A percentile compares a stretch with the other conserved stretches of the same genome.
Conservation (phyloP, 1,140 invertebrate species). For the Hetaerina americana region DNA sequence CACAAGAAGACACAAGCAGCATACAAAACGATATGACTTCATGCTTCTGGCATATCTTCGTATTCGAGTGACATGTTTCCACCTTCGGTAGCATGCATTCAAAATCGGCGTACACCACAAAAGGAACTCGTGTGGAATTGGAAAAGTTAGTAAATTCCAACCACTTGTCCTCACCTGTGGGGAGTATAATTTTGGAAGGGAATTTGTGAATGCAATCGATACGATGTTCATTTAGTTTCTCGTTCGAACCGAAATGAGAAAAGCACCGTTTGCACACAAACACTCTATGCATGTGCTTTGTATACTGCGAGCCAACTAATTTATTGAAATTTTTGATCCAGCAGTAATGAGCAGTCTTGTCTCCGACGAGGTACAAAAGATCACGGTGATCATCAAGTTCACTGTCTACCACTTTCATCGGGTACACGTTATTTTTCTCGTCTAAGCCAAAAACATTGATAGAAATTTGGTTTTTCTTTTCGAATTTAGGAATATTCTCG, state of each 20-base stretch:
- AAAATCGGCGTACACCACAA: neutral
- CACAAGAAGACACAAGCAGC: neutral
- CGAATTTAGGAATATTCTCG: too few species aligned
- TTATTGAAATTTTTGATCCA: neutral
- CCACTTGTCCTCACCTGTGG: neutral
- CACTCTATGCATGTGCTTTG: neutral
- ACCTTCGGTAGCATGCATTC: neutral
- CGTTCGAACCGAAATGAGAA: neutral
- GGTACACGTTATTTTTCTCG: neutral
- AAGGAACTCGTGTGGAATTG: neutral
- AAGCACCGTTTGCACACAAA: neutral
- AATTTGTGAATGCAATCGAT: neutral
- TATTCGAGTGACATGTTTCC: neutral
- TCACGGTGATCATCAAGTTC: neutral
- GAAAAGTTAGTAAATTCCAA: neutral
- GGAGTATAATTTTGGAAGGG: neutral
- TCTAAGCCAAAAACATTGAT: neutral
- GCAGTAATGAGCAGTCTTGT: neutral
- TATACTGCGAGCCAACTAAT: neutral
- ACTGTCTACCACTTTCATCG: neutral
- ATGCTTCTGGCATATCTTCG: neutral
- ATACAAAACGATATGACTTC: neutral
- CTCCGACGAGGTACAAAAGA: neutral
- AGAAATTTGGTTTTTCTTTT: neutral
- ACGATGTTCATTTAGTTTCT: neutral